Evolutionary conservation across 2,113 vertebrate species (phyloP), one percentile per base, ranked within the genome.

Genomic region (Danionella cerebrum): DNA sequence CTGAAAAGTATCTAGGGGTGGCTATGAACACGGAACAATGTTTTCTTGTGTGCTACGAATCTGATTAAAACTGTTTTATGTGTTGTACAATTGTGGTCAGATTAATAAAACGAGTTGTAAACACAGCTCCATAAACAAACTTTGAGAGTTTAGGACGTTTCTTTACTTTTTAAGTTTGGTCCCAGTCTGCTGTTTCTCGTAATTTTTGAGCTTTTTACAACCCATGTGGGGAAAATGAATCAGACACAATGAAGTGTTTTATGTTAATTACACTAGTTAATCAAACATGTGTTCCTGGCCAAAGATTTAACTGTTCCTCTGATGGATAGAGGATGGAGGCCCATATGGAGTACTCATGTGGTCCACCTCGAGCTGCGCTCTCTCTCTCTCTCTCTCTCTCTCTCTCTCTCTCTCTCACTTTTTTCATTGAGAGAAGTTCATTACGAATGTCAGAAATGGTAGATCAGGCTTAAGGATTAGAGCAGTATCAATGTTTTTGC

Each of bases 401-500:
- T n/a, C n/a, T n/a, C n/a, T n/a, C n/a, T n/a, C n/a, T n/a, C n/a
- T n/a, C n/a, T n/a, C n/a, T n/a, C n/a, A n/a, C n/a, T n/a, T n/a
- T n/a, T n/a, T n/a, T n/a, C n/a, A n/a, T n/a, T n/a, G n/a, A n/a
- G n/a, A n/a, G n/a, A n/a, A n/a, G n/a, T n/a, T n/a, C n/a, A n/a
- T n/a, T n/a, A n/a, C n/a, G n/a, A n/a, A n/a, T n/a, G n/a, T n/a
- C n/a, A 6, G 9, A 24, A 25, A 10, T 24, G 7, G n/a, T 35
- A 27, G 11, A 27, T 45, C 45, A n/a, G 25, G n/a, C 67, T 70
- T 73, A 77, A 77, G 75, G 71, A 71, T 77, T 70, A 73, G 75
- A 77, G 75, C 75, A 77, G 75, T 73, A 73, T 58, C 31, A 21
- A 67, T 77, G 70, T 62, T 73, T 62, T 76, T 35, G 62, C 70